phyloP scores from a whole-genome alignment of 2,888 invertebrate species.

The Hirtodrosophila cameraria region DNA sequence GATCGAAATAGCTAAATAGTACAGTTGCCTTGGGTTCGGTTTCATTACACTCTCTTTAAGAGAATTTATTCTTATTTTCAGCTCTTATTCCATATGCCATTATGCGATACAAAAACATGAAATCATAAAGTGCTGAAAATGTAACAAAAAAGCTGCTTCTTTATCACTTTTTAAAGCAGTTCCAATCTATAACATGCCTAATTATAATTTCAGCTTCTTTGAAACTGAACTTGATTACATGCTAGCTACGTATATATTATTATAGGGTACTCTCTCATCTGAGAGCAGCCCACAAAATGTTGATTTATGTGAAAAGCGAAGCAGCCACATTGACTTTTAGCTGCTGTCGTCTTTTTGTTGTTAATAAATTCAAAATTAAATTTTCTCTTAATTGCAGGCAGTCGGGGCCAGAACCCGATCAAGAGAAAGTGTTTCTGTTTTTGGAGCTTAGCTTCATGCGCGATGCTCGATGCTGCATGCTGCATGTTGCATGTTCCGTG shows the following conservation, averaged over 20 bases:
- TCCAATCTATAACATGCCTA: slow-evolving; percentile 57
- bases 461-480: slow-evolving; percentile 22
- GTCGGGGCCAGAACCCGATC: slow-evolving; percentile 64
- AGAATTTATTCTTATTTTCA: no score
- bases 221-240: slow-evolving; percentile 48
- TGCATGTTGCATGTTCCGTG: slow-evolving; percentile 24
- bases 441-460: slow-evolving; percentile 39
- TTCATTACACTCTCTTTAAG: no score
- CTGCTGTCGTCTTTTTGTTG: slow-evolving; percentile 27
- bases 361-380: slow-evolving; percentile 80
- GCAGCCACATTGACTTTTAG: slow-evolving; percentile 51
- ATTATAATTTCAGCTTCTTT: slow-evolving; percentile 46
- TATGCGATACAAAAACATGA: background rate
- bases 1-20: no score
- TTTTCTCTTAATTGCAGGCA: slow-evolving; percentile 75
- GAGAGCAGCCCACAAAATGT: slow-evolving; percentile 45
- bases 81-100: background rate
- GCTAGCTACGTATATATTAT: slow-evolving; percentile 41
- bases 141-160: slow-evolving; percentile 11
- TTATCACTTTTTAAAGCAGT: slow-evolving; percentile 43
- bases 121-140: slow-evolving; percentile 42
- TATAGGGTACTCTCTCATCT: slow-evolving; percentile 11
- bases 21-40: no score
- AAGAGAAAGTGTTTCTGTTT: slow-evolving; percentile 72
- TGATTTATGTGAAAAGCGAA: slow-evolving; percentile 74